phyloP scores from a whole-genome alignment of 1,140 invertebrate species.

The Bacillus rossius region DNA sequence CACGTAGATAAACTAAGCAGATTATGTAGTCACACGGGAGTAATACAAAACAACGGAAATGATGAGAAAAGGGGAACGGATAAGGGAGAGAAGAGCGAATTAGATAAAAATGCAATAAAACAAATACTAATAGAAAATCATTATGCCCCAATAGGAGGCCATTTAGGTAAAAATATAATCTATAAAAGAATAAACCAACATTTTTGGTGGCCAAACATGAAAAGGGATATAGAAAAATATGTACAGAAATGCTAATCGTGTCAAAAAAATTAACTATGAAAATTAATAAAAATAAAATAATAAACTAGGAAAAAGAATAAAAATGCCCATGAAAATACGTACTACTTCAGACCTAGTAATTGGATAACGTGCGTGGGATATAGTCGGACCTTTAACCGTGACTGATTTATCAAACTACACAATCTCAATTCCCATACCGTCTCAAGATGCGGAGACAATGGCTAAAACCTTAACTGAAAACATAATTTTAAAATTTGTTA shows the following conservation, averaged over 20 bases:
- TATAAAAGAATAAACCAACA: not conserved
- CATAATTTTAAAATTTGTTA: not conserved
- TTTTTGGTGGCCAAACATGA: not conserved
- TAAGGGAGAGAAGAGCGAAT: no score
- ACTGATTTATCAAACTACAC: slow-evolving; percentile 16
- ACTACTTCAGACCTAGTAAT: not conserved
- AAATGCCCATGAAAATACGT: not conserved
- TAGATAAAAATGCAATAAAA: no score
- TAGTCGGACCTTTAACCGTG: slow-evolving; percentile 10
- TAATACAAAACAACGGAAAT: not conserved
- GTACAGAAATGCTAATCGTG: not conserved
- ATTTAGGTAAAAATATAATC: not conserved
- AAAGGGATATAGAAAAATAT: not conserved
- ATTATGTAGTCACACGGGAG: not conserved
- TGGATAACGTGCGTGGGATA: slow-evolving; percentile 2
- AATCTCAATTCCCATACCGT: not conserved
- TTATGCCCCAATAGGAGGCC: not conserved
- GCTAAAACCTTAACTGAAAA: not conserved
- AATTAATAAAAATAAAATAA: no score
- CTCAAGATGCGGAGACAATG: slow-evolving; percentile 4
- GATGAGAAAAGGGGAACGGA: no score
- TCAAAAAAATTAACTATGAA: not conserved
- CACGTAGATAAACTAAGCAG: slow-evolving; percentile 6
- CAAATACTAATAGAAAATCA: not conserved
- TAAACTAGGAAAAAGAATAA: not conserved